Base-by-base conservation (phyloP, 2,888 invertebrate genomes). In the Macaria liturata region DNA sequence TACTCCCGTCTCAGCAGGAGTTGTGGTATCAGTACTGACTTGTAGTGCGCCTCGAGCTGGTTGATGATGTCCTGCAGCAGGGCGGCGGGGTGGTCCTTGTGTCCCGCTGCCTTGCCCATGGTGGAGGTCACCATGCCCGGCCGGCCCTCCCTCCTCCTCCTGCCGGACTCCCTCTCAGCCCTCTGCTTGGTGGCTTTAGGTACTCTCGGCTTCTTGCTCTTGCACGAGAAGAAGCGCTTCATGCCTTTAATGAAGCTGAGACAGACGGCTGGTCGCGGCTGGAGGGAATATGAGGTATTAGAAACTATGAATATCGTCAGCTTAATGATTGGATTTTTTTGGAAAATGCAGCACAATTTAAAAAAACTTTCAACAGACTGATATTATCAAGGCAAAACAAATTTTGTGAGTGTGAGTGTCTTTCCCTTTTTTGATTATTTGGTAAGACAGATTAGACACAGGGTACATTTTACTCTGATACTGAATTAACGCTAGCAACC, bases 61-160 rank as follows among this genome's bases (percentile, higher is more conserved):
- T 87, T 91, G 50, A 96, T 96, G 65, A 96, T 94, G 72, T 94
- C 94, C 70, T 95, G 94, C 48, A 96, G 78, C 73, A 96, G 94
- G 20, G 87, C 81, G 20, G 93, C 89, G 0, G 95, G 94, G 64
- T 94, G 93, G 8, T 81, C 88, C 0, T 70, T 77, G 48, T 79
- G 81, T 0, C 92, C 92, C 0, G 88, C 86, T 0, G 92, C 92
- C 62, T 89, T 92, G 4, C 88, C 88, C 0, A 91, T 91, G 0
- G 90, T 92, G 0, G 90, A 92, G 0, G 90, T 92, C 54, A 87
- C 85, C 54, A 92, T 88, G 6, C 76, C 74, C 0, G 88, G 88
- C 39, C 80, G 84, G 48, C 62, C 78, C 20, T 80, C 84, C 51
- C 64, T 72, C 37, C 69, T 74, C 43, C 62, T 74, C 42, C 62